Percentiles rank a stretch among this genome's conserved stretches.
Evolutionary conservation across 2,888 invertebrate genomes (phyloP).

Genomic region (Cistogaster globosa): DNA sequence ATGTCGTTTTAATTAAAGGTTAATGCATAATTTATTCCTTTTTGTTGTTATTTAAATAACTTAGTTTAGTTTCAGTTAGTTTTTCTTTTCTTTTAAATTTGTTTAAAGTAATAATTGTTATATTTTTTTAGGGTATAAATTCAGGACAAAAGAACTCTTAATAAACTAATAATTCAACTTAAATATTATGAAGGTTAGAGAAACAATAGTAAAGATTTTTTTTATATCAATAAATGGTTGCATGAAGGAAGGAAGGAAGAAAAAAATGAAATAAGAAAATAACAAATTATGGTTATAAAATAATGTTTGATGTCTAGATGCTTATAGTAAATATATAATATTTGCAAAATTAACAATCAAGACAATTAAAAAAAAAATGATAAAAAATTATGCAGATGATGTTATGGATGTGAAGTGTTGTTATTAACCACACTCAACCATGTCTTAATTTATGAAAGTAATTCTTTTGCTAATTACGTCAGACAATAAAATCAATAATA

Average conservation of each 20-base stretch:
- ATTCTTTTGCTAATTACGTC: not conserved
- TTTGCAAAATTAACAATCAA: slow-evolving; percentile 51
- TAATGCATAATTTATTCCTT: slow-evolving; percentile 16
- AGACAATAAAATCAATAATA: slow-evolving; percentile 37
- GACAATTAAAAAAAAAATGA: slow-evolving; percentile 19
- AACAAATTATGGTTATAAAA: slow-evolving; percentile 12
- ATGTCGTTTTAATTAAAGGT: slow-evolving; percentile 8
- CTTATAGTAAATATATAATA: slow-evolving; percentile 59
- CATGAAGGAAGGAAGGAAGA: not conserved
- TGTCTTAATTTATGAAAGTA: slow-evolving; percentile 16
- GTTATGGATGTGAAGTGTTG: not conserved
- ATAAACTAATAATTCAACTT: slow-evolving; percentile 62
- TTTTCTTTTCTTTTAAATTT: slow-evolving; percentile 29
- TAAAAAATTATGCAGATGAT: not conserved
- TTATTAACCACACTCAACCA: not conserved
- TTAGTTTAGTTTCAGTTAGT: slow-evolving; percentile 34
- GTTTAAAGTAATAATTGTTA: slow-evolving; percentile 48
- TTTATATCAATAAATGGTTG: slow-evolving; percentile 24
- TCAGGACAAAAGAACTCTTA: slow-evolving; percentile 59
- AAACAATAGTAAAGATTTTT: slow-evolving; percentile 16
- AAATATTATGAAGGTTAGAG: slow-evolving; percentile 48
- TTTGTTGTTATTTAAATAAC: slow-evolving; percentile 21
- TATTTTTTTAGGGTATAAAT: slow-evolving; percentile 45
- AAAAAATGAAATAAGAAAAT: not conserved
- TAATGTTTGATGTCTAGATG: slow-evolving; percentile 26